Percentiles rank a stretch among this genome's conserved stretches.
Conservation (phyloP, 2,888 invertebrate genomes). For the Coremacera marginata region DNA sequence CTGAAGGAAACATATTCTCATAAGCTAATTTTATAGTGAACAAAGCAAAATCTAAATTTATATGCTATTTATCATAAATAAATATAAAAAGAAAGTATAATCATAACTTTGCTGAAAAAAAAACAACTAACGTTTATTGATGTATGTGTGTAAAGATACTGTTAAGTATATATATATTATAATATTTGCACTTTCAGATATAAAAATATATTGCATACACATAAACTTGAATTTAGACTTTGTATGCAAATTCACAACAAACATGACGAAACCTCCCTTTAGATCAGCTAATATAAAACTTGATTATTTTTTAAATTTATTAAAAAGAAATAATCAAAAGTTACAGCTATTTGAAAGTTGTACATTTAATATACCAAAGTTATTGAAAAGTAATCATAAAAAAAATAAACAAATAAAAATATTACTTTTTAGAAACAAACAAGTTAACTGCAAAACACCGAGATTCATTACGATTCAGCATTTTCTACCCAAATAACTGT, state of each 20-base stretch:
- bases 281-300: slow-evolving; percentile 20
- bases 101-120: neutral
- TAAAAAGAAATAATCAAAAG: slow-evolving; percentile 50
- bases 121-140: neutral
- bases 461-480: slow-evolving; percentile 43
- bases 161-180: neutral
- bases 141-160: slow-evolving; percentile 9
- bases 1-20: slow-evolving; percentile 8
- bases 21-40: slow-evolving; percentile 11
- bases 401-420: slow-evolving; percentile 37
- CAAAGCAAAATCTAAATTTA: neutral
- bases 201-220: neutral
- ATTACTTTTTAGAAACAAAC: slow-evolving; percentile 18
- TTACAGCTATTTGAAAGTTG: too few species aligned
- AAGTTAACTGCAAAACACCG: slow-evolving; percentile 44
- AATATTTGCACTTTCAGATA: neutral
- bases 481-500: slow-evolving; percentile 17
- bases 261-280: slow-evolving; percentile 18
- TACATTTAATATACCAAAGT: too few species aligned
- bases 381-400: slow-evolving; percentile 6
- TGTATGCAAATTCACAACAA: neutral
- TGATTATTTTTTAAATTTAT: neutral
- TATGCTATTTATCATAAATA: neutral
- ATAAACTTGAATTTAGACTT: slow-evolving; percentile 1
- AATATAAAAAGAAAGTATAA: slow-evolving; percentile 13